Conservation (phyloP, 2,888 invertebrate species). For the Rotaria sp. region DNA sequence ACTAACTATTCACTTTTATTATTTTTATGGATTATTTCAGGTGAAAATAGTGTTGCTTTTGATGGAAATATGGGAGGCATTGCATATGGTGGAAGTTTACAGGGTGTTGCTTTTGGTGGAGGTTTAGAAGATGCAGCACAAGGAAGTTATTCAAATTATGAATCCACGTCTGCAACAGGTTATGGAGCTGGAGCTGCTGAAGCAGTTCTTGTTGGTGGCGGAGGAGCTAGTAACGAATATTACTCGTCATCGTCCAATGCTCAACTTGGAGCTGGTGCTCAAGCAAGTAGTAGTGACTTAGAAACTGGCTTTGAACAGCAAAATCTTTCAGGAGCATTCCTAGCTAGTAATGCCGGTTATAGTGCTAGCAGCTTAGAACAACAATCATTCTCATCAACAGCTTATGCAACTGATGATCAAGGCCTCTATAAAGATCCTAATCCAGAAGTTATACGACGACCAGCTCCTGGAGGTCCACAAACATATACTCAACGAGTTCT, state of each 20-base stretch:
- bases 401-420: background rate
- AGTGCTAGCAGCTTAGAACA: background rate
- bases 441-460: background rate
- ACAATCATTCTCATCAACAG: background rate
- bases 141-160: background rate
- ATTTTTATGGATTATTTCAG: background rate
- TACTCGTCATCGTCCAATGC: background rate
- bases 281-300: background rate
- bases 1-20: background rate
- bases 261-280: background rate
- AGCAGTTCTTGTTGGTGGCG: background rate
- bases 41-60: background rate
- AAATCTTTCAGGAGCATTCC: background rate
- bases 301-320: background rate
- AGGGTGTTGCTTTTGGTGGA: background rate
- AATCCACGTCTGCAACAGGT: background rate
- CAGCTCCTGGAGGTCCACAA: background rate
- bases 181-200: background rate
- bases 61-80: background rate
- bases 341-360: background rate
- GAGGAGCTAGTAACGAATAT: background rate
- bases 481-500: background rate
- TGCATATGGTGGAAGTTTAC: background rate
- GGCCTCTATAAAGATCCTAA: background rate
- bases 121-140: background rate